Base-by-base conservation (phyloP, 2,888 invertebrate species). In the Zaprionus lineosus region DNA sequence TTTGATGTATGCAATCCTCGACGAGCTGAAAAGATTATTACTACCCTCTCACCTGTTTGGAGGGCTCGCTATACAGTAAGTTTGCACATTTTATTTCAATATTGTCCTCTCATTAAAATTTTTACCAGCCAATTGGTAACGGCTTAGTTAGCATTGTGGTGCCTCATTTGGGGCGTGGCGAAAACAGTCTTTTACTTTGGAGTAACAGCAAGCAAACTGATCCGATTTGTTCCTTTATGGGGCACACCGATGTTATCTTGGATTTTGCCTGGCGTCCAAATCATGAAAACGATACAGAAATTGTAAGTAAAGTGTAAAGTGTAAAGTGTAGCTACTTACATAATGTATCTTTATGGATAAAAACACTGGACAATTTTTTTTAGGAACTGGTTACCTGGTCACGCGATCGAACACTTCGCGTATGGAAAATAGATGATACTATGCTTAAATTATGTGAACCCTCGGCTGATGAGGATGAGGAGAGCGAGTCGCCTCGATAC, bases 261-360 rank as follows among this genome's bases (percentile, higher is more conserved):
- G 98, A 98, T 85, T 98, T 98, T 92, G 96, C 97, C 67, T 98
- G 98, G 98, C 92, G 97, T 46, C 94, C 95, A 63, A 93, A 94
- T 84, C 91, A 90, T 71, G 91, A 91, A 59, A 90, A 89, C 40
- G 82, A 83, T 15, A 76, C 74, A 8, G 89, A 89, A 81, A 88
- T 89, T 60, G 89, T 89, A 69, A 71, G 75, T 63, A 2, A 11
- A 6, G 3, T 29, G 9, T 4, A 9, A 9, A 11, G 3, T 11
- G 12, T n/a, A n/a, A n/a, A n/a, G n/a, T n/a, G n/a, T n/a, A n/a
- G 9, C 4, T 29, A 8, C 12, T 29, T 29, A 8, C 2, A 11
- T 24, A 24, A 3, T 24, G n/a, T 16, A 40, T 21, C 6, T 34
- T 47, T 26, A n/a, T n/a, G n/a, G n/a, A n/a, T 5, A 46, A 8